Evolutionary conservation across 1,140 invertebrate genomes (phyloP).

Genomic region (Caenorhabditis remanei): DNA sequence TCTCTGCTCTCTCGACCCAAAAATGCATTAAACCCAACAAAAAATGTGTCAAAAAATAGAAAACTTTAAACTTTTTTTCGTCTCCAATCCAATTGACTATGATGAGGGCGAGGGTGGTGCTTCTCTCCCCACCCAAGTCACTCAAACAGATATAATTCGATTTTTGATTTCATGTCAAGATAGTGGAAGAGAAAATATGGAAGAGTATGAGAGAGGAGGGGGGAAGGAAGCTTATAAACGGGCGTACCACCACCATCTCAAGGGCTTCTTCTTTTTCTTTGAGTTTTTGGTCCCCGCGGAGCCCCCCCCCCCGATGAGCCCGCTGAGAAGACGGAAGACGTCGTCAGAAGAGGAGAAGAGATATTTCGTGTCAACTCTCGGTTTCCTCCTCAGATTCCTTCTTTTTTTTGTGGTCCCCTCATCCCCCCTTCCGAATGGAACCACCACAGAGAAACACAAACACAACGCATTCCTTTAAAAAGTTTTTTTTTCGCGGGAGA

Average conservation of each 20-base stretch:
- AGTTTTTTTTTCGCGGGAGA: neutral
- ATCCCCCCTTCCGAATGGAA: neutral
- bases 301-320: too few relatives aligned
- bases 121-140: neutral
- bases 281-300: constrained; percentile 50
- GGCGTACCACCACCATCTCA: neutral
- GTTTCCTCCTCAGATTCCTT: constrained; percentile 38
- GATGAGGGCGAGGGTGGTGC: neutral
- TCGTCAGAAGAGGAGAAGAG: constrained; percentile 7
- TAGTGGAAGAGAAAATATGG: constrained; percentile 37
- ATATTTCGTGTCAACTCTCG: constrained; percentile 57
- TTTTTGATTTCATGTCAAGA: constrained; percentile 57
- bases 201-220: neutral
- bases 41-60: constrained; percentile 20
- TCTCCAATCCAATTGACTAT: neutral
- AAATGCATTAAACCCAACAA: too few relatives aligned
- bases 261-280: constrained; percentile 22
- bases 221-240: constrained; percentile 48
- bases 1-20: too few relatives aligned
- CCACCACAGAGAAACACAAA: constrained; percentile 28
- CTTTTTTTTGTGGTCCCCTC: neutral
- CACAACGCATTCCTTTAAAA: constrained; percentile 33
- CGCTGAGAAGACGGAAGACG: constrained; percentile 37
- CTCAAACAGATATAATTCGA: constrained; percentile 53
- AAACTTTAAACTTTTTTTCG: neutral